Base-by-base conservation (phyloP, 2,113 vertebrate species). In the Galemys pyrenaicus region DNA sequence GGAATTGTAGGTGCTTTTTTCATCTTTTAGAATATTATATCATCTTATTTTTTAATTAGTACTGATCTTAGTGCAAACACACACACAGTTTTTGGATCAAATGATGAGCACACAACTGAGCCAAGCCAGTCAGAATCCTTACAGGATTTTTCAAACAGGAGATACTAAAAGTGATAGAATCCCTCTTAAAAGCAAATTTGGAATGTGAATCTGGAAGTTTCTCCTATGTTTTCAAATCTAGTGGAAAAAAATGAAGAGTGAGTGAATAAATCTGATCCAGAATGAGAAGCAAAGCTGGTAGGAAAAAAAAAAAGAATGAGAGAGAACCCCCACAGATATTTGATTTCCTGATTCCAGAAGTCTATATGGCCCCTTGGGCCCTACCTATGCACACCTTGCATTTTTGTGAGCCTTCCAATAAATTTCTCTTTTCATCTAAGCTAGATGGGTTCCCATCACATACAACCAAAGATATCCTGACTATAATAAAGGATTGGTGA, bases 231-330 rank as follows among this genome's bases (percentile, higher is more conserved):
- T 56, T 79, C 74, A 70, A 54, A 13, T 17, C 46, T 73, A 71
- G 39, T 11, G 30, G 41, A 15, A 54, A 39, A 75, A 88, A 58
- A 88, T 58, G 15, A 75, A 44, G 37, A 64, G 32, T 84, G 22
- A 73, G 39, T 74, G 58, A 89, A 89, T 78, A 84, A 88, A 92
- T 79, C 9, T 46, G 77, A 92, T 19, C 65, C 46, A 87, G 64
- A 83, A 37, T 67, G 41, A 88, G 26, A 88, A 88, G n/a, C 35
- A 96, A 88, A 88, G 44, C 75, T 2, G 8, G 12, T 10, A 41
- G 22, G 22, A 70, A 19, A 56, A 64, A 68, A 44, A 49, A 9
- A 46, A 68, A 79, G 8, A 77, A 62, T n/a, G 19, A 75, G 60
- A 62, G n/a, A 56, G 32, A 49, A 22, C 16, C 16, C 5, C 26